phyloP scores from a whole-genome alignment of 2,113 vertebrate genomes.

The Oryzias celebensis region DNA sequence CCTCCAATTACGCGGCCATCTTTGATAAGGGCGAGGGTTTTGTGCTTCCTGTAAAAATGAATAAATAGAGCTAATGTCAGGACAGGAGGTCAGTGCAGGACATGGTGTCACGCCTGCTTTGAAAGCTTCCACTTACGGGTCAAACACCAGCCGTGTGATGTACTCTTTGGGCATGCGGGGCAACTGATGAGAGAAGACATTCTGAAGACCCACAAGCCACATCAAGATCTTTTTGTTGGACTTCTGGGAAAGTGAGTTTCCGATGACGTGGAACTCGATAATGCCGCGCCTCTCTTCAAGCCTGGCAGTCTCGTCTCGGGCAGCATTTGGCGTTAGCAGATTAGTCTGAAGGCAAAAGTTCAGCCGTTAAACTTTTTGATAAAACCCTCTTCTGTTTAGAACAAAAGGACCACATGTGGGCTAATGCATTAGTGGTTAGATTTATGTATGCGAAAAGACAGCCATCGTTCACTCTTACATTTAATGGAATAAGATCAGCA shows the following conservation, averaged over 20 bases:
- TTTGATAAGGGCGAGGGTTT: conserved; percentile 96
- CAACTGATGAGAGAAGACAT: conserved; percentile 97
- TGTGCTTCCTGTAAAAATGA: conserved; percentile 86
- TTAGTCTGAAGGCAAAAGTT: conserved; percentile 81
- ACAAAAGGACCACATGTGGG: too few species aligned
- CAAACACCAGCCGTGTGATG: conserved; percentile 96
- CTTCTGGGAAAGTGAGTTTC: conserved; percentile 95
- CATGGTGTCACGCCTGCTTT: rapidly evolving
- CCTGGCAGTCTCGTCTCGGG: conserved; percentile 93
- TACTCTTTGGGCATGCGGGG: conserved; percentile 99
- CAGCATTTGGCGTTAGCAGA: conserved; percentile 92
- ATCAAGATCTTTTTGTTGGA: conserved; percentile 98
- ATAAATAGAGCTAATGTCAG: background rate
- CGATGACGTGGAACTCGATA: conserved; percentile 98
- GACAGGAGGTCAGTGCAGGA: rapidly evolving
- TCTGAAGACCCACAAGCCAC: conserved; percentile 97
- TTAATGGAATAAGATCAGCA: too few species aligned
- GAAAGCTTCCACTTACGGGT: conserved; percentile 83
- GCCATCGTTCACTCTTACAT: too few species aligned
- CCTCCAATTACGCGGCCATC: conserved; percentile 96
- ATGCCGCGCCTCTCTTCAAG: conserved; percentile 95
- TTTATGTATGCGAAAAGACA: too few species aligned
- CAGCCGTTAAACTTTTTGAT: background rate
- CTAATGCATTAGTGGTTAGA: too few species aligned
- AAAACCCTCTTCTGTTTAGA: too few species aligned